Evolutionary conservation across 2,797 vertebrate genomes (phyloP).

Genomic region (Spea hammondii): DNA sequence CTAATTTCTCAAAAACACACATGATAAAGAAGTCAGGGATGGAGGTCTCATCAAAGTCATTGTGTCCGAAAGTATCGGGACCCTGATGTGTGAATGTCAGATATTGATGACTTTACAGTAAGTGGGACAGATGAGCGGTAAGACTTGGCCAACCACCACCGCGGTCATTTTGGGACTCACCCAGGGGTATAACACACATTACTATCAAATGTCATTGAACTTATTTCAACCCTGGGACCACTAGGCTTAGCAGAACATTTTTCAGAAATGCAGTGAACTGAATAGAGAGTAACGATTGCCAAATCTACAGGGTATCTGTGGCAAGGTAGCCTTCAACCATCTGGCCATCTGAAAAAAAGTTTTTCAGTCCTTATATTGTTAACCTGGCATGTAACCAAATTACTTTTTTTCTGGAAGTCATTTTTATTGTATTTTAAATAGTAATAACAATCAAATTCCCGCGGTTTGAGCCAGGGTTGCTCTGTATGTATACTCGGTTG

Average conservation of each 20-base stretch:
- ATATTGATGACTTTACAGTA: slow-evolving; percentile 5
- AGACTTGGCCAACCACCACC: not conserved
- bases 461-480: no score
- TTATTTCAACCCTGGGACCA: not conserved
- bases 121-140: slow-evolving; percentile 9
- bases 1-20: no score
- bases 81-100: not conserved
- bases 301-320: not conserved
- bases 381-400: no score
- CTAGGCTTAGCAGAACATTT: slow-evolving; percentile 12
- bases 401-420: no score
- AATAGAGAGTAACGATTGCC: slow-evolving; percentile 9
- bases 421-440: no score
- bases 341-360: not conserved
- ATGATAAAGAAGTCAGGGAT: no score
- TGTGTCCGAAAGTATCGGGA: not conserved
- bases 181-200: slow-evolving; percentile 1
- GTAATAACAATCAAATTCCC: no score
- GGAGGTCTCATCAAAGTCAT: not conserved
- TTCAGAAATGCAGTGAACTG: slow-evolving; percentile 18
- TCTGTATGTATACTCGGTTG: no score
- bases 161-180: not conserved
- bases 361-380: no score
- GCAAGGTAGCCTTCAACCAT: slow-evolving; percentile 6
- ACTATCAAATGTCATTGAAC: slow-evolving; percentile 2